Percentiles rank a stretch among this genome's conserved stretches.
Evolutionary conservation across 1,140 invertebrate genomes (phyloP).

Genomic region (Trichoplusia ni): DNA sequence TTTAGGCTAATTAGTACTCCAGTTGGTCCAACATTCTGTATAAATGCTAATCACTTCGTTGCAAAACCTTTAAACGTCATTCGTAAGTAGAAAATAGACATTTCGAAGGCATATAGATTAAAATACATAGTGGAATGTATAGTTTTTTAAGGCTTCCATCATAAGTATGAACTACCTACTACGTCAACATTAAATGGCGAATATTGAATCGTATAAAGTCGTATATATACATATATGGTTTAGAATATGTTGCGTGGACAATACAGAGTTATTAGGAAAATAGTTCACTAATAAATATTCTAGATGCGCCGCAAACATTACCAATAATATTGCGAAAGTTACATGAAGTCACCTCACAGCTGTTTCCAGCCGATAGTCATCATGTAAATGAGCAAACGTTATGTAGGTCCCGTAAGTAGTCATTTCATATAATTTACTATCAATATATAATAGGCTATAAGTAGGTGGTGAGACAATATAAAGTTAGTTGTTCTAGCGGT

Average conservation of each 20-base stretch:
- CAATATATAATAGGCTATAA: no score
- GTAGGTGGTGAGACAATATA: neutral
- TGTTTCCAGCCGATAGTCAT: neutral
- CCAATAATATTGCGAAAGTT: neutral
- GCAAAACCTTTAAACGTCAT: constrained; percentile 38
- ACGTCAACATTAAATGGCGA: constrained; percentile 28
- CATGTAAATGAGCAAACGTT: constrained; percentile 16
- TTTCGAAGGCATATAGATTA: constrained; percentile 65
- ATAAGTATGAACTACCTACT: constrained; percentile 61
- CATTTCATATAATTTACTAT: constrained; percentile 4
- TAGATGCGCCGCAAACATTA: constrained; percentile 1
- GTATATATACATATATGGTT: neutral
- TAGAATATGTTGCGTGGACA: constrained; percentile 26
- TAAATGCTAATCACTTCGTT: constrained; percentile 43
- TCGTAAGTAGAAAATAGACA: constrained; percentile 58
- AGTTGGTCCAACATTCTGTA: constrained; percentile 66
- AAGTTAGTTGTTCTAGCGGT: neutral
- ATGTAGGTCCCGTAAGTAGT: constrained; percentile 21
- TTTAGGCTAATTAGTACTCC: constrained; percentile 52
- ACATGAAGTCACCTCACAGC: neutral
- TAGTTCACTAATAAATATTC: constrained; percentile 19
- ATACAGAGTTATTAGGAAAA: constrained; percentile 13
- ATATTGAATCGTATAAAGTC: constrained; percentile 30
- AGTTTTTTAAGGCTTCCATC: constrained; percentile 68
- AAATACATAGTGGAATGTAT: constrained; percentile 78